These are phyloP conservation scores for Cataglyphis altisquamis DNA, from an alignment of 2,888 invertebrate species.

Conservation along the genomic window DNA sequence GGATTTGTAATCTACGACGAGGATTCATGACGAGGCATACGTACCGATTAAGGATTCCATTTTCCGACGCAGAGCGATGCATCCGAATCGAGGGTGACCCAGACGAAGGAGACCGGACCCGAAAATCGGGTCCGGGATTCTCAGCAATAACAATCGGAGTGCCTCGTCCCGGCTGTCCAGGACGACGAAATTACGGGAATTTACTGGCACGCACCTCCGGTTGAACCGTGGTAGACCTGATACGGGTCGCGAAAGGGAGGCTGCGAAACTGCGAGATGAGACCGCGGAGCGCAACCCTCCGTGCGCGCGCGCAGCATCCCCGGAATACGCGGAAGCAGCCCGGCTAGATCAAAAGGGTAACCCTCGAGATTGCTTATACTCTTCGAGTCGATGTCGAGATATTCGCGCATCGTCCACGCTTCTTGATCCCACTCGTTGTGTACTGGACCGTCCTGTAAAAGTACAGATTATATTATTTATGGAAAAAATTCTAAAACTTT, in stretches of 20 bases:
- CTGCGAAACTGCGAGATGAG: constrained; percentile 84
- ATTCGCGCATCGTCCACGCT: neutral
- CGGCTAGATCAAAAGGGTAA: constrained; percentile 76
- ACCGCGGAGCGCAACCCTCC: constrained; percentile 77
- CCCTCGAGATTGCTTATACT: constrained; percentile 69
- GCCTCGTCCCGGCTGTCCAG: neutral
- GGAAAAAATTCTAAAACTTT: neutral
- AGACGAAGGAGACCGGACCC: neutral
- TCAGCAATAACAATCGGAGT: constrained; percentile 18
- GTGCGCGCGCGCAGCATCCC: constrained; percentile 83
- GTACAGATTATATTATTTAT: neutral
- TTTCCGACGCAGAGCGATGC: constrained; percentile 37
- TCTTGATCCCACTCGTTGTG: neutral
- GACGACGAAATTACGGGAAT: constrained; percentile 62
- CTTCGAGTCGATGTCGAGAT: constrained; percentile 16
- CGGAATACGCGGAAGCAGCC: constrained; percentile 80
- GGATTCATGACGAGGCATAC: constrained; percentile 25
- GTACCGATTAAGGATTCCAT: constrained; percentile 49
- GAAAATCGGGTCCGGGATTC: neutral
- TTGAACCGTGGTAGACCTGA: constrained; percentile 75
- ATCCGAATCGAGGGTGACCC: constrained; percentile 9
- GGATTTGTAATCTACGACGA: too few relatives aligned
- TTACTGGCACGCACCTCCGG: constrained; percentile 78
- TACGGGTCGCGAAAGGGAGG: constrained; percentile 84
- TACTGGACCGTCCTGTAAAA: neutral